Evolutionary conservation across 2,113 vertebrate species (phyloP).

Genomic region (Camelus dromedarius): DNA sequence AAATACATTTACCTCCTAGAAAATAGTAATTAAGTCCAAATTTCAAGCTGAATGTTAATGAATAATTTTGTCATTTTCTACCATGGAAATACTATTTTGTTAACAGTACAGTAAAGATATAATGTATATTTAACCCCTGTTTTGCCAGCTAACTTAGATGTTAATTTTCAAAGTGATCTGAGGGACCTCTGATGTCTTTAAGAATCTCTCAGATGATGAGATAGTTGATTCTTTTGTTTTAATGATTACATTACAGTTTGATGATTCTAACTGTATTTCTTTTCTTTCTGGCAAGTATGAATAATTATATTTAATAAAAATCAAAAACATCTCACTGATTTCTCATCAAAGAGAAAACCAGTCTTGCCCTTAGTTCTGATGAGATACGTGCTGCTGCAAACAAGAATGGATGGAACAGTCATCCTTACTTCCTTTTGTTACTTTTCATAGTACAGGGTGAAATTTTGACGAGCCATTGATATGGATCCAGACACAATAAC

Average conservation of each 20-base stretch:
- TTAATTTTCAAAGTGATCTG: constrained; percentile 41
- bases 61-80: constrained; percentile 48
- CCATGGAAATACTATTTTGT: background rate
- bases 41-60: background rate
- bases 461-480: background rate
- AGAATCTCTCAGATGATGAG: background rate
- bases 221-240: constrained; percentile 9
- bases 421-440: constrained; percentile 31
- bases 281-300: constrained; percentile 23
- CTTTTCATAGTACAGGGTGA: background rate
- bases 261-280: constrained; percentile 31
- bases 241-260: background rate
- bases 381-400: background rate
- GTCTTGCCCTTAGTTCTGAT: constrained; percentile 1
- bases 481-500: background rate
- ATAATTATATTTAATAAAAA: constrained; percentile 43
- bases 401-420: background rate
- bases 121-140: background rate
- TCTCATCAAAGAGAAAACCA: constrained; percentile 1
- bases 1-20: background rate
- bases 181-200: background rate
- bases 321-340: background rate
- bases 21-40: constrained; percentile 7
- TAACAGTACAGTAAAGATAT: background rate
- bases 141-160: background rate